These are phyloP conservation scores for Diuraphis noxia DNA, from an alignment of 1,140 invertebrate species.

Conservation along the genomic window DNA sequence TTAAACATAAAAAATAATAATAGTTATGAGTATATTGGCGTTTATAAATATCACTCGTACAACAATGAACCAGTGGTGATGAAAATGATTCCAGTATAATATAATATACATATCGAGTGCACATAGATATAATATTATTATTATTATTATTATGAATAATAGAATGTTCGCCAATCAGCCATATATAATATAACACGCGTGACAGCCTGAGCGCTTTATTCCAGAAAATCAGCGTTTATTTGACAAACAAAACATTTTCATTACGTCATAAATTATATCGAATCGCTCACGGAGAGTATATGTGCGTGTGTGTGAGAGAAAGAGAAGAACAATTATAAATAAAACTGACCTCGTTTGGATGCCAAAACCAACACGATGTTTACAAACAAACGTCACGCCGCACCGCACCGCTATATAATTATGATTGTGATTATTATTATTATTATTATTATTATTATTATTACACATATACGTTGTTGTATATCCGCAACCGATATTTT, in stretches of 20 bases:
- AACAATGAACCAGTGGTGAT: neutral
- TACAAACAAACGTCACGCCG: constrained; percentile 1
- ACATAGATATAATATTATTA: neutral
- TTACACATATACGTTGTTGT: neutral
- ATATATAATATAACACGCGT: neutral
- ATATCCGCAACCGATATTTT: neutral
- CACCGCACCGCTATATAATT: neutral
- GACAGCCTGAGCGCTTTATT: neutral
- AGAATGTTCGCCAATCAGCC: neutral
- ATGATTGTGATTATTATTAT: neutral
- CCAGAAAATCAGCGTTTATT: constrained; percentile 25
- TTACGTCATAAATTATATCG: neutral
- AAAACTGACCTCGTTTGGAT: constrained; percentile 21
- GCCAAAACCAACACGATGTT: constrained; percentile 25
- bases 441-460: constrained; percentile 11
- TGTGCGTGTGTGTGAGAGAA: neutral
- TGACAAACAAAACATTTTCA: neutral
- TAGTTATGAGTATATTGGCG: neutral
- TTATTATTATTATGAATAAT: neutral
- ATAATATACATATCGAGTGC: neutral
- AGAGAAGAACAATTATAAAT: constrained; percentile 2
- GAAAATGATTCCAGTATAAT: neutral
- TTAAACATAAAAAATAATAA: neutral
- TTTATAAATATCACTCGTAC: neutral
- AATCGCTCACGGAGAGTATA: neutral